A percentile compares a stretch with the other conserved stretches of the same genome.
Conservation (phyloP, 30 jellyfish, hydroid and myxozoan species). For the Hydra vulgaris region DNA sequence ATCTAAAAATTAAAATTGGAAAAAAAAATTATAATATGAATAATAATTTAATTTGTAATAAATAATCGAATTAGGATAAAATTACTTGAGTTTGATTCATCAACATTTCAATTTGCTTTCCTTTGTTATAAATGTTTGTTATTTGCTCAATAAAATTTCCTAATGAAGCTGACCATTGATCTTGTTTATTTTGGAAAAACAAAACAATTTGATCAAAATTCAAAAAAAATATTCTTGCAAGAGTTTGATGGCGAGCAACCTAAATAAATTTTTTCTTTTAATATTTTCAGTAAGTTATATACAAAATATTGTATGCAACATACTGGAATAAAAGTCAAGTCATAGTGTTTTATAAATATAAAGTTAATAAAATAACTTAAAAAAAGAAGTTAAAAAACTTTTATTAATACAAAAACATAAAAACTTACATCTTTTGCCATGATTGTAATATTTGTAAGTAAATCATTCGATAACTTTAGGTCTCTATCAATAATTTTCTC, state of each 20-base stretch:
- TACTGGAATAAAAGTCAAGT: too few relatives aligned
- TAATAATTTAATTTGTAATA: too few relatives aligned
- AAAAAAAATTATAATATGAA: too few relatives aligned
- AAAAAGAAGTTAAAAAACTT: too few relatives aligned
- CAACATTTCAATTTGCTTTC: conserved; percentile 41
- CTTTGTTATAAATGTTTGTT: conserved; percentile 49
- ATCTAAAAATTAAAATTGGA: too few relatives aligned
- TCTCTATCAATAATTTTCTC: conserved; percentile 35
- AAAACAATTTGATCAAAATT: conserved; percentile 15
- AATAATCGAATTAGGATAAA: background rate
- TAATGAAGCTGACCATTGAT: conserved; percentile 10
- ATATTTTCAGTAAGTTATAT: too few relatives aligned
- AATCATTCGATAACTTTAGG: conserved; percentile 48
- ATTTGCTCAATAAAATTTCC: conserved; percentile 35
- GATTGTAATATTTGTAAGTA: conserved; percentile 27
- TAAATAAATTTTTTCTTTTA: background rate
- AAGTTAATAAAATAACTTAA: too few relatives aligned
- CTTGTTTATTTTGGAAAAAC: conserved; percentile 17
- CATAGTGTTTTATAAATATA: too few relatives aligned
- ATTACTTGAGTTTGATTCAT: conserved; percentile 47
- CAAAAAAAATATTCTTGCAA: background rate
- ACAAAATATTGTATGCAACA: too few relatives aligned
- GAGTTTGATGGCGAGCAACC: conserved; percentile 13
- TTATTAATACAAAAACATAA: too few relatives aligned
- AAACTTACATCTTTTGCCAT: conserved; percentile 44